Evolutionary conservation across 23 tunicate species (phyloP).

Genomic region (Clavelina lepadiformis): DNA sequence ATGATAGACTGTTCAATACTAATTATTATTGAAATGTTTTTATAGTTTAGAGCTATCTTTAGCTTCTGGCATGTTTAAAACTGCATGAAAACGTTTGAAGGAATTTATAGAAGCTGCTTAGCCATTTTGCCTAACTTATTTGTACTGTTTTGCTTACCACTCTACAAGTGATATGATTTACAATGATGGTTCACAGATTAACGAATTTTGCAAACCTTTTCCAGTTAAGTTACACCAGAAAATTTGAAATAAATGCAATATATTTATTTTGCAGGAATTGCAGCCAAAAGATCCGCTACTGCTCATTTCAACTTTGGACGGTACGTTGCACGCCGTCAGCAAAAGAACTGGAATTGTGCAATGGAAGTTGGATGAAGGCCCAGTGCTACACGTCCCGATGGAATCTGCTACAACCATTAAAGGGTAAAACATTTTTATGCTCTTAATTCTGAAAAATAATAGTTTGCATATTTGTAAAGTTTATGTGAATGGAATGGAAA

Average conservation of each 20-base stretch:
- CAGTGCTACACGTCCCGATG: conserved; percentile 71
- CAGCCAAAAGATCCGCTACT: conserved; percentile 54
- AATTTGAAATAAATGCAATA: background rate
- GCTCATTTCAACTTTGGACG: conserved; percentile 80
- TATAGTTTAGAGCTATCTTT: too few species aligned
- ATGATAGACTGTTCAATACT: too few species aligned
- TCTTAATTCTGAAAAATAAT: too few species aligned
- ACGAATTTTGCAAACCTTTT: background rate
- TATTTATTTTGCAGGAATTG: conserved; percentile 20
- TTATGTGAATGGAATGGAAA: too few species aligned
- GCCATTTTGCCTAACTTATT: too few species aligned
- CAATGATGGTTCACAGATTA: background rate
- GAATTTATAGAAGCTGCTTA: too few species aligned
- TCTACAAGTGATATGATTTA: background rate
- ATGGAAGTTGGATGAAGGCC: conserved; percentile 89
- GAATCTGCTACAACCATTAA: conserved; percentile 76
- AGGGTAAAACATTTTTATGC: too few species aligned
- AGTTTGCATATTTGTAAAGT: too few species aligned
- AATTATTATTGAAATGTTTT: too few species aligned
- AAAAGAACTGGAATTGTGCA: conserved; percentile 61
- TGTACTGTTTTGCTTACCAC: too few species aligned
- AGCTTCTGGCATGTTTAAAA: too few species aligned
- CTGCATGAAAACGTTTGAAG: too few species aligned
- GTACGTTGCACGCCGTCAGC: conserved; percentile 73
- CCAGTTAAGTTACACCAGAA: background rate